These are phyloP conservation scores for Coilia nasus DNA, from an alignment of 2,797 vertebrate species.

Conservation along the genomic window DNA sequence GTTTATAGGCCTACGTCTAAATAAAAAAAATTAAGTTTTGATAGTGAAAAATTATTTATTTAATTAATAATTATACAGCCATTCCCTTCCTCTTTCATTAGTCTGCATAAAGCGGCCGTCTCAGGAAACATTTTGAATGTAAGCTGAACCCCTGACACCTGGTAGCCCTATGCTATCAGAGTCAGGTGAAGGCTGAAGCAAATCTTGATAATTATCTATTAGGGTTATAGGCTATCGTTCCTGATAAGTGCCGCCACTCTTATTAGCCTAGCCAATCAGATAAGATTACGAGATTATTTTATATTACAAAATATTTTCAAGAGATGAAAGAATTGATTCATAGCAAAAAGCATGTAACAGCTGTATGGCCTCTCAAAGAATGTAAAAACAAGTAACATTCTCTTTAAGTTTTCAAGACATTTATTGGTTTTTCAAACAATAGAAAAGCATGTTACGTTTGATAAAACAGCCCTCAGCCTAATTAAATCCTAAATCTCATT, in stretches of 20 bases:
- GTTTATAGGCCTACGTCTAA: too few relatives aligned
- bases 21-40: too few relatives aligned
- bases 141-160: neutral
- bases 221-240: neutral
- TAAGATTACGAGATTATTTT: too few relatives aligned
- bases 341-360: too few relatives aligned
- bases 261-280: neutral
- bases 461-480: neutral
- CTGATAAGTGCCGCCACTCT: neutral
- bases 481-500: neutral
- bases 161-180: neutral
- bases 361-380: too few relatives aligned
- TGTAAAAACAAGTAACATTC: too few relatives aligned
- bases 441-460: neutral
- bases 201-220: neutral
- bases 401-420: neutral
- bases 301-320: neutral
- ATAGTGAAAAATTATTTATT: too few relatives aligned
- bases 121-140: neutral
- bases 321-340: neutral
- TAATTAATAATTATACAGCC: too few relatives aligned
- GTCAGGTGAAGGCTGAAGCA: neutral
- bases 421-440: neutral
- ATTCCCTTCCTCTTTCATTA: too few relatives aligned
- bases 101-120: too few relatives aligned